These are phyloP conservation scores for Drosophila arizonae DNA, from an alignment of 1,140 invertebrate genomes.

Conservation along the genomic window DNA sequence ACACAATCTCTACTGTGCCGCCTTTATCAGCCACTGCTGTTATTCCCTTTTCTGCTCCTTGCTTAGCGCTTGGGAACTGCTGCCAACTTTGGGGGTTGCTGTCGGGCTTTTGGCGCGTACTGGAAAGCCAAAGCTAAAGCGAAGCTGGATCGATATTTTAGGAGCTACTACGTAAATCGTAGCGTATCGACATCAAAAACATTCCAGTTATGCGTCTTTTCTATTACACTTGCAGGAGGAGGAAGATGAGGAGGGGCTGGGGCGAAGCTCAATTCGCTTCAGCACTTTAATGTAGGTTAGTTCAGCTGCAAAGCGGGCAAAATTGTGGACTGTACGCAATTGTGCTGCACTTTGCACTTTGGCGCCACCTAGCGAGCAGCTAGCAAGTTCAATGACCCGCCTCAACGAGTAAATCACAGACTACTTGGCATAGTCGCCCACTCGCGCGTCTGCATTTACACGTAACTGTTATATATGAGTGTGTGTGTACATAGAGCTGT, in stretches of 20 bases:
- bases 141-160: slow-evolving; percentile 52
- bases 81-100: slow-evolving; percentile 30
- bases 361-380: slow-evolving; percentile 64
- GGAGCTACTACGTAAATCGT: slow-evolving; percentile 58
- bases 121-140: slow-evolving; percentile 20
- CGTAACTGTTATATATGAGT: slow-evolving; percentile 12
- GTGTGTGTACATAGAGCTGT: slow-evolving; percentile 8
- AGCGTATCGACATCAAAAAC: slow-evolving; percentile 35
- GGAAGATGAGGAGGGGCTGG: no score
- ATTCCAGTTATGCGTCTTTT: slow-evolving; percentile 56
- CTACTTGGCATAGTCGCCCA: slow-evolving; percentile 61
- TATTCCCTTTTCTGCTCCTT: slow-evolving; percentile 4
- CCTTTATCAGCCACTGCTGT: slow-evolving; percentile 1
- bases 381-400: slow-evolving; percentile 74
- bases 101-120: slow-evolving; percentile 46
- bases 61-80: slow-evolving; percentile 1
- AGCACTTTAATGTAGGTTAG: slow-evolving; percentile 77
- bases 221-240: neutral
- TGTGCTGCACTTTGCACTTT: slow-evolving; percentile 68
- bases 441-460: slow-evolving; percentile 13
- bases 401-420: slow-evolving; percentile 69
- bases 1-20: neutral
- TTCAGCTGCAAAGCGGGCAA: slow-evolving; percentile 53
- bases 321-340: slow-evolving; percentile 57
- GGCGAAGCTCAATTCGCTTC: neutral